A percentile compares a stretch with the other conserved stretches of the same genome.
phyloP scores from a whole-genome alignment of 2,113 vertebrate species.

The Halichoeres trimaculatus region DNA sequence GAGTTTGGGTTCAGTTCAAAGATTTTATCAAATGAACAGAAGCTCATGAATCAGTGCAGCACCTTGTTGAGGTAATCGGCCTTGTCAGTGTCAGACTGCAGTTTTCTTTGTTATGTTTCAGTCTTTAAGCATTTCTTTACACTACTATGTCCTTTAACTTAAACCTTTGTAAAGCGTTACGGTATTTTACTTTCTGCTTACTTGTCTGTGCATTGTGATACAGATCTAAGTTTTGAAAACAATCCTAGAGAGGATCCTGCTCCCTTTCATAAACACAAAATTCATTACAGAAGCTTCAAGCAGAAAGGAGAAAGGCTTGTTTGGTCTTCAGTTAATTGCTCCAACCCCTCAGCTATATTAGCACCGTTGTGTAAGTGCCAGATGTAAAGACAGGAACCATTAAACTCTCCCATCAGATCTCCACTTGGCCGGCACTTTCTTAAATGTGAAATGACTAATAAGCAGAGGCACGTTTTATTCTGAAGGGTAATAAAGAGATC shows the following conservation, averaged over 20 bases:
- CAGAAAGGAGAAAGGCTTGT: constrained; percentile 13
- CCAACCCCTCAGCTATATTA: constrained; percentile 28
- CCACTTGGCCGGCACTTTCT: constrained; percentile 1
- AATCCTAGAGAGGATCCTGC: background rate
- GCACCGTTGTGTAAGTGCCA: constrained; percentile 27
- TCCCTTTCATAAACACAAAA: background rate
- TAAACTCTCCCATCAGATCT: constrained; percentile 2
- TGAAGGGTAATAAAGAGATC: constrained; percentile 40
- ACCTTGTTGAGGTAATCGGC: no score
- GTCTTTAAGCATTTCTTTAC: no score
- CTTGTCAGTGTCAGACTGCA: no score
- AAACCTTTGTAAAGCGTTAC: no score
- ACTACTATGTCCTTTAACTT: no score
- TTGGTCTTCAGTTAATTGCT: constrained; percentile 27
- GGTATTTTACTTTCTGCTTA: no score
- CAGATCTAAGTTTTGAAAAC: constrained; percentile 4
- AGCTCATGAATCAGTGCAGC: no score
- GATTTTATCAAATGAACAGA: no score
- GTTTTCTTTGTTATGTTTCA: no score
- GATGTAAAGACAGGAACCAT: constrained; percentile 14
- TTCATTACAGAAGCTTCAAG: constrained; percentile 24
- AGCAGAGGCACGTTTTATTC: constrained; percentile 23
- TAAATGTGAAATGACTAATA: constrained; percentile 40
- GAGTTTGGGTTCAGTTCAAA: no score
- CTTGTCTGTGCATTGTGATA: no score